Conservation (phyloP, 2,113 vertebrate genomes). For the Mixornis gularis region DNA sequence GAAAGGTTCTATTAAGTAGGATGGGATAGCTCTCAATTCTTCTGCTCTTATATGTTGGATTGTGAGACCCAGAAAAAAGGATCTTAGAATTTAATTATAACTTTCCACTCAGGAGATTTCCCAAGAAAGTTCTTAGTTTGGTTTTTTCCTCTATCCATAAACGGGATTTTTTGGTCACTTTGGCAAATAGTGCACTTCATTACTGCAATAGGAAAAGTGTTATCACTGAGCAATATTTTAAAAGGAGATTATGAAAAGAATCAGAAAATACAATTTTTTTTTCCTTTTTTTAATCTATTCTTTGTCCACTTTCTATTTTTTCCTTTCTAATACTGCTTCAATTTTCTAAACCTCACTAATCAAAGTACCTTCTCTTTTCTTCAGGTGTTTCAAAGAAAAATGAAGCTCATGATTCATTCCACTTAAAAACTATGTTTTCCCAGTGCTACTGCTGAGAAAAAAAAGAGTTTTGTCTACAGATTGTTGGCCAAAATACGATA, state of each 20-base stretch:
- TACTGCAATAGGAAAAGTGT: not conserved
- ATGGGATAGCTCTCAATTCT: not conserved
- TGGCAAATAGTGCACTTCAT: not conserved
- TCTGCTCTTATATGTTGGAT: not conserved
- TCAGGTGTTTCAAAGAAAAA: constrained; percentile 53
- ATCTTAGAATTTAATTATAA: not conserved
- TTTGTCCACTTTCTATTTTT: constrained; percentile 41
- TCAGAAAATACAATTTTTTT: not conserved
- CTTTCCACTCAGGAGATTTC: not conserved
- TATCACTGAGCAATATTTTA: not conserved
- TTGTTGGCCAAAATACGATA: not conserved
- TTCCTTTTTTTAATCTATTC: constrained; percentile 55
- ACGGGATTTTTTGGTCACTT: not conserved
- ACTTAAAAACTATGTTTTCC: not conserved
- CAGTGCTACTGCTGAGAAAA: not conserved
- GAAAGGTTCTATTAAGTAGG: not conserved
- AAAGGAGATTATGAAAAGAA: not conserved
- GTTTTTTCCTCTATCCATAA: not conserved
- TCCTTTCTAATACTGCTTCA: constrained; percentile 30
- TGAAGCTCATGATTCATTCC: not conserved
- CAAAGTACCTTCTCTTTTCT: constrained; percentile 62
- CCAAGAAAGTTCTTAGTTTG: not conserved
- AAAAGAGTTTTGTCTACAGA: not conserved
- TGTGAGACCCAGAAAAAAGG: not conserved
- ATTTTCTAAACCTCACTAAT: constrained; percentile 62